phyloP scores from a whole-genome alignment of 1,140 invertebrate genomes.

The Lordiphosa stackelbergi region DNA sequence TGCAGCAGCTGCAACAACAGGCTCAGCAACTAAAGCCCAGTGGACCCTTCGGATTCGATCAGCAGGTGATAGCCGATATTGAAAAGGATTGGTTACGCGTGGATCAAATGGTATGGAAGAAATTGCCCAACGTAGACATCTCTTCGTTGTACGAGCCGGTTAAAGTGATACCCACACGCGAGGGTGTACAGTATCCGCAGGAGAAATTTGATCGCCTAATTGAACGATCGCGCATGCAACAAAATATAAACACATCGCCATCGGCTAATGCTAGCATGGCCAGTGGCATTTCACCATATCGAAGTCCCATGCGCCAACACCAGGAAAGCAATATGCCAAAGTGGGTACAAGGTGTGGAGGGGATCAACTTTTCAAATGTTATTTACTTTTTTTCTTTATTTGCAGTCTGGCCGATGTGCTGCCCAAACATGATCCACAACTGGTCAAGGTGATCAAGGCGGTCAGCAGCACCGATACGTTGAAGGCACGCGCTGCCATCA shows the following conservation, averaged over 20 bases:
- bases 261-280: constrained; percentile 28
- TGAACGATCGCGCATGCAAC: constrained; percentile 51
- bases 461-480: constrained; percentile 67
- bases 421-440: constrained; percentile 73
- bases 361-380: background rate
- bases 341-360: constrained; percentile 14
- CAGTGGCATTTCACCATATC: constrained; percentile 54
- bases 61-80: constrained; percentile 82
- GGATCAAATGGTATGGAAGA: constrained; percentile 73
- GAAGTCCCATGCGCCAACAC: constrained; percentile 57
- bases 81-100: constrained; percentile 77
- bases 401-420: constrained; percentile 66
- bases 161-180: constrained; percentile 70
- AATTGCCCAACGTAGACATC: constrained; percentile 78
- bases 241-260: constrained; percentile 43
- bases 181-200: constrained; percentile 79
- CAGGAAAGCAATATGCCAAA: constrained; percentile 58
- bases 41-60: constrained; percentile 85
- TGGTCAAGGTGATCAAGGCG: constrained; percentile 68
- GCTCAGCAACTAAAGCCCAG: constrained; percentile 64
- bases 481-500: constrained; percentile 69
- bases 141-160: constrained; percentile 80
- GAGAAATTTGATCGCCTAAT: constrained; percentile 77
- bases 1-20: constrained; percentile 51
- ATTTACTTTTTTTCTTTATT: background rate